These are phyloP conservation scores for Meloidogyne floridensis DNA, from an alignment of 1,140 invertebrate species.

Conservation along the genomic window DNA sequence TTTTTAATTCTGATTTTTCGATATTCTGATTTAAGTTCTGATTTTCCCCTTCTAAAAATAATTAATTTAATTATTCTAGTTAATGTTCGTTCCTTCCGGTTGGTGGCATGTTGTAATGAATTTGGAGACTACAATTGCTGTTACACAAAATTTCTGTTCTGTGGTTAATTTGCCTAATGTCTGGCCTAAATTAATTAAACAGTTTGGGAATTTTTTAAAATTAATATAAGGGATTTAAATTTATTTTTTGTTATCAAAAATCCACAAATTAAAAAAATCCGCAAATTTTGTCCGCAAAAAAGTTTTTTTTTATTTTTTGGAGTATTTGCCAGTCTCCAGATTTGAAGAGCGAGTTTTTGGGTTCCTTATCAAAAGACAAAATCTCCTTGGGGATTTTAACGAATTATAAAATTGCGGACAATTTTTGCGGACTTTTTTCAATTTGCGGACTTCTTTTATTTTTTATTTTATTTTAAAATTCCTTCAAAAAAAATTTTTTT, in stretches of 20 bases:
- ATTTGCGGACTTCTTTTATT: background rate
- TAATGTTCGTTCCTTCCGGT: constrained; percentile 85
- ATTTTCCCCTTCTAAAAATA: background rate
- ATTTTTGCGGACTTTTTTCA: background rate
- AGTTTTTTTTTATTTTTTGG: too few relatives aligned
- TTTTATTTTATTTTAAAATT: too few relatives aligned
- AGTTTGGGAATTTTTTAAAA: background rate
- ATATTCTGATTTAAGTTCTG: too few relatives aligned
- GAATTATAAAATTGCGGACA: background rate
- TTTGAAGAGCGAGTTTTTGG: too few relatives aligned
- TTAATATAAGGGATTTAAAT: background rate
- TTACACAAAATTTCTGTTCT: constrained; percentile 97
- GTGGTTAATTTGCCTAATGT: constrained; percentile 92
- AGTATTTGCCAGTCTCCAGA: too few relatives aligned
- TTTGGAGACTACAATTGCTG: constrained; percentile 89
- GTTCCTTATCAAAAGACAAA: too few relatives aligned
- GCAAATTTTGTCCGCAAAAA: background rate
- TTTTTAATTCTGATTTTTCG: too few relatives aligned
- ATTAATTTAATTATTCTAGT: constrained; percentile 64
- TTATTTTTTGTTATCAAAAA: background rate
- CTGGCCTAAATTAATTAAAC: constrained; percentile 89
- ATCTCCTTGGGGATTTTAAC: background rate
- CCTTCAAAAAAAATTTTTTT: constrained; percentile 79
- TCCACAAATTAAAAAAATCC: constrained; percentile 13
- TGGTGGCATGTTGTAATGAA: constrained; percentile 97